These are phyloP conservation scores for Tangara arthus DNA, from an alignment of 2,797 vertebrate species.

Conservation along the genomic window DNA sequence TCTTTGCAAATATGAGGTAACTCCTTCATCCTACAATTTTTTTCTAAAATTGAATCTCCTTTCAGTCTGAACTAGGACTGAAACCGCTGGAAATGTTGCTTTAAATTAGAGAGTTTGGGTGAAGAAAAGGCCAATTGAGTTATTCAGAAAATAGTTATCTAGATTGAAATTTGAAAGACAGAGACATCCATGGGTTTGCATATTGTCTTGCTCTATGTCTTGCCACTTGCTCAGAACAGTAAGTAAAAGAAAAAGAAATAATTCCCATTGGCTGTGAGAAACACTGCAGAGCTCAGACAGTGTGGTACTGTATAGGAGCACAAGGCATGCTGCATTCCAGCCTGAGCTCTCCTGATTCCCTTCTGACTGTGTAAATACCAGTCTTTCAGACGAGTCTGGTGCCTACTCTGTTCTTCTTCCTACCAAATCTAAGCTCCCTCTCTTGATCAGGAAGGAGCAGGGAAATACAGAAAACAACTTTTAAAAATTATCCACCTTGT, in stretches of 20 bases:
- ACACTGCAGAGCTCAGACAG: constrained; percentile 28
- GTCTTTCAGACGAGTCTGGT: background rate
- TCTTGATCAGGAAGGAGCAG: background rate
- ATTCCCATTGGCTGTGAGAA: background rate
- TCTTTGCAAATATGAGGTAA: background rate
- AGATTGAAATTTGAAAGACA: background rate
- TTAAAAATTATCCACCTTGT: background rate
- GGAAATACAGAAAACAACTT: background rate
- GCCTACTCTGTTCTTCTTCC: background rate
- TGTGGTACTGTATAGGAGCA: constrained; percentile 23
- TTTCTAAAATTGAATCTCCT: background rate
- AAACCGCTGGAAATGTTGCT: background rate
- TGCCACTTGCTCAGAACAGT: background rate
- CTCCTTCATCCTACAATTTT: background rate
- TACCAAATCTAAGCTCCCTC: background rate
- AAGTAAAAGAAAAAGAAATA: background rate
- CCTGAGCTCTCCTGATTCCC: constrained; percentile 22
- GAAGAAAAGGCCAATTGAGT: background rate
- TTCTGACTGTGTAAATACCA: constrained; percentile 12
- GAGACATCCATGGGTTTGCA: background rate
- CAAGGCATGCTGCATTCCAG: constrained; percentile 13
- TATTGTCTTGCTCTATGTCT: background rate
- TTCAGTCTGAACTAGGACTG: background rate
- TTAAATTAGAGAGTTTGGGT: background rate
- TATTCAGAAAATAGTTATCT: background rate